A percentile compares a stretch with the other conserved stretches of the same genome.
Conservation (phyloP, 2,113 vertebrate species). For the Miniopterus natalensis region DNA sequence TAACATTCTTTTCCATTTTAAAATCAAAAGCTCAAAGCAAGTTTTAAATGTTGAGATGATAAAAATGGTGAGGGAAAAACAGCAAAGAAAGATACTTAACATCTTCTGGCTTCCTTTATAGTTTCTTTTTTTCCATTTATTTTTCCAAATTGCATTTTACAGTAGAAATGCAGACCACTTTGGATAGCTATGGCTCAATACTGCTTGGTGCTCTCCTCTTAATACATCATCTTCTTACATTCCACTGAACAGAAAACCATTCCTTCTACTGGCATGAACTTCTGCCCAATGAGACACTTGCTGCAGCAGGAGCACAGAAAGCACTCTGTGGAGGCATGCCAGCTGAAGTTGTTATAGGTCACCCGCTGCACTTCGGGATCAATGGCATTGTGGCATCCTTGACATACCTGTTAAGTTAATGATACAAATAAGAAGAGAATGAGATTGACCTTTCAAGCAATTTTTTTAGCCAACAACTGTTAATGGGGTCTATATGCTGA, state of each 20-base stretch:
- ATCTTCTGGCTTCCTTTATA: constrained; percentile 57
- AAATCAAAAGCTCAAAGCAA: constrained; percentile 60
- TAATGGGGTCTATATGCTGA: not conserved
- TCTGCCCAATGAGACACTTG: constrained; percentile 95
- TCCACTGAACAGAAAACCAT: constrained; percentile 96
- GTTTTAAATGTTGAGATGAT: constrained; percentile 58
- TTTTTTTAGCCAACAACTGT: not conserved
- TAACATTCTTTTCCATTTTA: constrained; percentile 11
- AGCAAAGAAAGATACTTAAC: constrained; percentile 52
- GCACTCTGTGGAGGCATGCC: constrained; percentile 94
- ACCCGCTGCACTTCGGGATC: constrained; percentile 97
- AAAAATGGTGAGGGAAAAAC: constrained; percentile 48
- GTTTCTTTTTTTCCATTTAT: constrained; percentile 55
- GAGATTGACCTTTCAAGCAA: not conserved
- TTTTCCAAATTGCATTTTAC: constrained; percentile 75
- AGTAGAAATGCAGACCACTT: constrained; percentile 86
- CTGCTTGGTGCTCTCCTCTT: constrained; percentile 32
- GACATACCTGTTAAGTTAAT: constrained; percentile 90
- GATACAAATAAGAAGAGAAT: constrained; percentile 15
- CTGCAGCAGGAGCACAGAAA: constrained; percentile 97
- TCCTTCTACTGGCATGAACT: constrained; percentile 95
- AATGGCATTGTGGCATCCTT: constrained; percentile 93
- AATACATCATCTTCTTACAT: constrained; percentile 96
- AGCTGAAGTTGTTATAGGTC: constrained; percentile 94
- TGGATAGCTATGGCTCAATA: constrained; percentile 73